Evolutionary conservation across 2,797 vertebrate species (phyloP).

Genomic region (Helostoma temminkii): DNA sequence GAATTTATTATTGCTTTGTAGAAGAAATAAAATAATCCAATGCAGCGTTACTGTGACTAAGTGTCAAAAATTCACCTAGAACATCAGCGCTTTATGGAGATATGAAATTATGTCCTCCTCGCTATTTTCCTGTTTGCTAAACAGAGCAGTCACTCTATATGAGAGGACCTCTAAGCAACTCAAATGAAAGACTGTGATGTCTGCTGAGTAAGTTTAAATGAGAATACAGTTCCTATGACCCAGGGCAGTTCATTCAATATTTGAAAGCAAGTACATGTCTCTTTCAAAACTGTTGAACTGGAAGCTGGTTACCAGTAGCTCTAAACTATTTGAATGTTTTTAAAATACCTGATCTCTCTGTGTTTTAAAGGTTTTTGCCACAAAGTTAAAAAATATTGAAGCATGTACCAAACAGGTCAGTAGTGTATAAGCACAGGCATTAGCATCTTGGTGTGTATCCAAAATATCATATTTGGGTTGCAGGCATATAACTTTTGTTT

Average conservation of each 20-base stretch:
- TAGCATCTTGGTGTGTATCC: too few relatives aligned
- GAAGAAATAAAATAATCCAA: slow-evolving; percentile 48
- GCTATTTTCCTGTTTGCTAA: slow-evolving; percentile 47
- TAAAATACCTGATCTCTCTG: slow-evolving; percentile 42
- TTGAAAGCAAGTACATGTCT: slow-evolving; percentile 63
- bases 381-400: too few relatives aligned
- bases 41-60: slow-evolving; percentile 48
- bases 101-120: slow-evolving; percentile 36
- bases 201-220: slow-evolving; percentile 73
- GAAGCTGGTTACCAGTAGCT: slow-evolving; percentile 43
- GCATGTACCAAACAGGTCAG: too few relatives aligned
- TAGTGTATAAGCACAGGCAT: too few relatives aligned
- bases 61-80: slow-evolving; percentile 31
- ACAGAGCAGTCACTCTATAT: slow-evolving; percentile 41
- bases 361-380: slow-evolving; percentile 32
- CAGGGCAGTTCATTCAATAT: slow-evolving; percentile 67
- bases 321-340: slow-evolving; percentile 56
- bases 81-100: slow-evolving; percentile 41
- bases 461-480: too few relatives aligned
- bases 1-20: slow-evolving; percentile 28
- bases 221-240: slow-evolving; percentile 69
- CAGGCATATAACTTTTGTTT: too few relatives aligned
- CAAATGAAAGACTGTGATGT: slow-evolving; percentile 64
- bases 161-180: slow-evolving; percentile 51
- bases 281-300: slow-evolving; percentile 49